Conservation (phyloP, 64 coral and sea anemone species). For the Pocillopora damicornis region DNA sequence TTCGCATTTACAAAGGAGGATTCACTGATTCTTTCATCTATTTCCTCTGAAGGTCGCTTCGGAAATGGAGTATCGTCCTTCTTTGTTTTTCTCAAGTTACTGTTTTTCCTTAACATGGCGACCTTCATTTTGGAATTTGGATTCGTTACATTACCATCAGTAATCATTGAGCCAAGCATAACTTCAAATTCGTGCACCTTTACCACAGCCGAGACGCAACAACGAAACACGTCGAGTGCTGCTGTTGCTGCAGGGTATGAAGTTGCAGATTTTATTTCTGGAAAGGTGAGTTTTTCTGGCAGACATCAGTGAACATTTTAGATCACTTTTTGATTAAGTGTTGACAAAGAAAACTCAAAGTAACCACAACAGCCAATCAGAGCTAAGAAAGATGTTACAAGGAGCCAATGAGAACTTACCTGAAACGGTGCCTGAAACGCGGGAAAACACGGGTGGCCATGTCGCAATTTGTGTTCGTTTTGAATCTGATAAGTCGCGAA, state of each 20-base stretch:
- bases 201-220: slow-evolving; percentile 10
- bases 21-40: background rate
- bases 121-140: slow-evolving; percentile 65
- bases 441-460: no score
- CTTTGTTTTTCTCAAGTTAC: slow-evolving; percentile 69
- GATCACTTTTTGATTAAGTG: no score
- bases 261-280: slow-evolving; percentile 66
- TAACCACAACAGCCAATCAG: no score
- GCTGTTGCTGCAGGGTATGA: background rate
- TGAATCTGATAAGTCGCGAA: background rate
- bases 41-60: slow-evolving; percentile 53
- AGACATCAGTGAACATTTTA: no score
- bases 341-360: no score
- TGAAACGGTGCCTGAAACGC: no score
- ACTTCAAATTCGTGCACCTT: slow-evolving; percentile 20
- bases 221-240: background rate
- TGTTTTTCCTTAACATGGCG: slow-evolving; percentile 62
- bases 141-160: slow-evolving; percentile 63
- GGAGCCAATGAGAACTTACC: background rate
- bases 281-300: slow-evolving; percentile 43
- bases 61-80: slow-evolving; percentile 73
- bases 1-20: no score
- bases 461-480: background rate
- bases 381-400: no score
- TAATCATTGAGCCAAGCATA: slow-evolving; percentile 19